Evolutionary conservation across 2,797 vertebrate species (phyloP).

Genomic region (Melanotaenia boesemani): DNA sequence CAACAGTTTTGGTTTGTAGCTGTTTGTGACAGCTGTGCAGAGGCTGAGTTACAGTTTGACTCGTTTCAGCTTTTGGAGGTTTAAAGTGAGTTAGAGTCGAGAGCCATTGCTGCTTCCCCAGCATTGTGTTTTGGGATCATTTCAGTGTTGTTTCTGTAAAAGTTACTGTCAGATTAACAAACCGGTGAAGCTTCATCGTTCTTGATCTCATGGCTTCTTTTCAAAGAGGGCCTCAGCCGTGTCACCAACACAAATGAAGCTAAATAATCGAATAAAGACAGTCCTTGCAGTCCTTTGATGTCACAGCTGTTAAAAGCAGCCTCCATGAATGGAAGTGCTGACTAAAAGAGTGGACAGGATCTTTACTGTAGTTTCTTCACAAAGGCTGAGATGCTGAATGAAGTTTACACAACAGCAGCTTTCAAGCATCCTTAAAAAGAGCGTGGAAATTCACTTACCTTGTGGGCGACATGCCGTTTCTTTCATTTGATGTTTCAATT

Average conservation of each 20-base stretch:
- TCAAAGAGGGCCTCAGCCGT: neutral
- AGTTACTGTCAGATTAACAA: neutral
- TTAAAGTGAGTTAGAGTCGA: neutral
- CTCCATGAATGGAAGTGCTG: neutral
- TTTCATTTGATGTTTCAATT: neutral
- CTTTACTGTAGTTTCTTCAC: neutral
- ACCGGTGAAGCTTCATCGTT: neutral
- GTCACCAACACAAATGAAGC: neutral
- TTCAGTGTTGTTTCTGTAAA: neutral
- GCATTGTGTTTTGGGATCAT: neutral
- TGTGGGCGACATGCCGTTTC: neutral
- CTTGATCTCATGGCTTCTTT: neutral
- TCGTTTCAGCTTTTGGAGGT: neutral
- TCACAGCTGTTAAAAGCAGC: neutral
- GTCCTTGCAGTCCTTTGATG: neutral
- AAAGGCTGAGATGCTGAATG: neutral
- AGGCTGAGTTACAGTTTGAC: neutral
- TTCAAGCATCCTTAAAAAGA: neutral
- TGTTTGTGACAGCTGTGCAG: neutral
- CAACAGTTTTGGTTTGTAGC: no score
- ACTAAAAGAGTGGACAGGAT: neutral
- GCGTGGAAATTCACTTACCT: conserved; percentile 1
- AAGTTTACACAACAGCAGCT: conserved; percentile 9
- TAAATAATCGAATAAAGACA: neutral
- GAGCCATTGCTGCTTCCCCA: neutral